Evolutionary conservation across 2,113 vertebrate genomes (phyloP).

Genomic region (Talpa occidentalis): DNA sequence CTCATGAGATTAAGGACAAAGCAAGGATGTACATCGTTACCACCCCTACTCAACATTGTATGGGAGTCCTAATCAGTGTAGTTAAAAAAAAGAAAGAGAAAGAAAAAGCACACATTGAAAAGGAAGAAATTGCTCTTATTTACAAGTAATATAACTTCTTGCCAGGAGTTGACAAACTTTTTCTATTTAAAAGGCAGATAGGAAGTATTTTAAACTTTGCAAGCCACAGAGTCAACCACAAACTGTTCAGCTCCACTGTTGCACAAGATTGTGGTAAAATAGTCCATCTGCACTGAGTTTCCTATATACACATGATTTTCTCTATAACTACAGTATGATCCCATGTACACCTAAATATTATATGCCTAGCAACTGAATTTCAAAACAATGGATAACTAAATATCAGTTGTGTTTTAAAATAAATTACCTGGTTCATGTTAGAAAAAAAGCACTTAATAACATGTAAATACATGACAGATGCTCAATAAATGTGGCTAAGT

Average conservation of each 20-base stretch:
- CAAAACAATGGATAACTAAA: slow-evolving; percentile 47
- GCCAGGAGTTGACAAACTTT: not conserved
- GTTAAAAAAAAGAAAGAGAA: not conserved
- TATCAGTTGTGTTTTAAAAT: not conserved
- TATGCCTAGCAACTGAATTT: not conserved
- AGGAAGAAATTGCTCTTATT: not conserved
- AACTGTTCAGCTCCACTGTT: not conserved
- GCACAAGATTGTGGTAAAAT: not conserved
- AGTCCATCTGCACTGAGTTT: not conserved
- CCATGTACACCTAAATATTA: not conserved
- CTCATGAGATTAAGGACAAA: not conserved
- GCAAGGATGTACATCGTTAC: not conserved
- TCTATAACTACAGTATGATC: not conserved
- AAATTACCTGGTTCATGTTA: not conserved
- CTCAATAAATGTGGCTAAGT: not conserved
- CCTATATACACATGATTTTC: not conserved
- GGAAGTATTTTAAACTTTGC: slow-evolving; percentile 12
- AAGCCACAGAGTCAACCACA: not conserved
- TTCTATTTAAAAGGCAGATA: not conserved
- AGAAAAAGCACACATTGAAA: not conserved
- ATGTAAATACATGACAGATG: not conserved
- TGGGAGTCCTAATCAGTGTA: not conserved
- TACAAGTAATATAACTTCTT: not conserved
- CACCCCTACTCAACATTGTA: not conserved
- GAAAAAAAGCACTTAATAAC: not conserved